phyloP scores from a whole-genome alignment of 2,888 invertebrate species.

The Caenorhabditis sp. region DNA sequence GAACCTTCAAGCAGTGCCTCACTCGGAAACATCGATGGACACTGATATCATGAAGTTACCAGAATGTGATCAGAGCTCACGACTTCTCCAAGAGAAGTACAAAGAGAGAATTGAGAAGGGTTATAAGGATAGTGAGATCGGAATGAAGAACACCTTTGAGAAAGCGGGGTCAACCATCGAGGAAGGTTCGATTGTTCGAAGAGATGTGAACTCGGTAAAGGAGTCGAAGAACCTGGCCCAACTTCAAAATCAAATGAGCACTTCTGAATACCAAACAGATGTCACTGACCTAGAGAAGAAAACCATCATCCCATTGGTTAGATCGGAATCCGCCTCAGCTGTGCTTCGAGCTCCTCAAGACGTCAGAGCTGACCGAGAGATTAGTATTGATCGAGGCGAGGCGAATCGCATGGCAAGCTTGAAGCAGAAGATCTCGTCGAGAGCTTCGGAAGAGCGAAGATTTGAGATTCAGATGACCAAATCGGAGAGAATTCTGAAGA shows the following conservation, averaged over 20 bases:
- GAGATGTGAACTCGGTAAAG: conserved; percentile 14
- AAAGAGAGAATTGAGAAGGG: conserved; percentile 23
- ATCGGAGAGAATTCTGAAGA: conserved; percentile 43
- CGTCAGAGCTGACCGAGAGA: conserved; percentile 25
- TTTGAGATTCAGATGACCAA: conserved; percentile 52
- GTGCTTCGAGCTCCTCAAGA: conserved; percentile 39
- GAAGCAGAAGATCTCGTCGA: conserved; percentile 17
- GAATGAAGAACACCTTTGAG: conserved; percentile 11
- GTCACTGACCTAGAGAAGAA: conserved; percentile 41
- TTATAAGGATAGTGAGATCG: conserved; percentile 12
- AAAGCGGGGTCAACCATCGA: conserved; percentile 15
- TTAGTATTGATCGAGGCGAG: conserved; percentile 44
- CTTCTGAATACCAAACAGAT: conserved; percentile 37
- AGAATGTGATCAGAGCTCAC: conserved; percentile 43
- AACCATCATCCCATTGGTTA: conserved; percentile 25
- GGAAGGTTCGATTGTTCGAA: background rate
- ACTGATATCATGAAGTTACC: conserved; percentile 40
- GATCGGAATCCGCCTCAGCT: conserved; percentile 25
- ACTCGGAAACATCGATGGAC: conserved; percentile 37
- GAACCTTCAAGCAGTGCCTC: conserved; percentile 25
- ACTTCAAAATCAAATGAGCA: conserved; percentile 28
- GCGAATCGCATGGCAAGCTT: conserved; percentile 30
- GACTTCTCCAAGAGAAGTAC: conserved; percentile 19
- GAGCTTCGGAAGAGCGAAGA: conserved; percentile 45
- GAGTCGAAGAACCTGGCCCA: conserved; percentile 20